phyloP scores from a whole-genome alignment of 1,140 invertebrate species.

The Bombus ignitus region DNA sequence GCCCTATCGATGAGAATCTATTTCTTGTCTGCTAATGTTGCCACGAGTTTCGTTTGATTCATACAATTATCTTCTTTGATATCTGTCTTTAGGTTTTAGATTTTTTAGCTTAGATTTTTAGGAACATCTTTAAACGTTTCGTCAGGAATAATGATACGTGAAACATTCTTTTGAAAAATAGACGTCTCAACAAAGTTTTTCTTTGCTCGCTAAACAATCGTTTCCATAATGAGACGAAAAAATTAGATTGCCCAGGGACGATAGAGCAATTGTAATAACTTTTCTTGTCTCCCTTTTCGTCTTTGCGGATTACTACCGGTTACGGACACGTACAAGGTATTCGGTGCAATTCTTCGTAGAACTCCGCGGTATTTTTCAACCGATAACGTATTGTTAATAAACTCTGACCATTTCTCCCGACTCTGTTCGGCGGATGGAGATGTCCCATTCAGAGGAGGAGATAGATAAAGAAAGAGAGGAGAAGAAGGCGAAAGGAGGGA shows the following conservation, averaged over 20 bases:
- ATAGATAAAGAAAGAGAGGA: neutral
- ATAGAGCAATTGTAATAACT: conserved; percentile 14
- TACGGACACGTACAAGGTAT: neutral
- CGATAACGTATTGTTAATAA: conserved; percentile 67
- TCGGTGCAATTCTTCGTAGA: conserved; percentile 34
- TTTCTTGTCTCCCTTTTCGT: neutral
- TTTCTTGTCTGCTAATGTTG: neutral
- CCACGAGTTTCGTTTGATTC: neutral
- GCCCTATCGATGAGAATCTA: neutral
- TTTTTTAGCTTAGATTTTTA: too few relatives aligned
- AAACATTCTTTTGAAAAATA: neutral
- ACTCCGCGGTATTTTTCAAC: conserved; percentile 54
- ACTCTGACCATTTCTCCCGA: conserved; percentile 56
- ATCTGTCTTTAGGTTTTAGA: too few relatives aligned
- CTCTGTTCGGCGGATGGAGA: conserved; percentile 44
- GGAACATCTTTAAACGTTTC: neutral
- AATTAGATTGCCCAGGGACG: conserved; percentile 13
- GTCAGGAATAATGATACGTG: neutral
- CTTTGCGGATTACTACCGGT: conserved; percentile 34
- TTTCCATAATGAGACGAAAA: neutral
- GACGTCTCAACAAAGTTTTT: neutral
- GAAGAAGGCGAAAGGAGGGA: neutral
- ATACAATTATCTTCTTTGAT: neutral
- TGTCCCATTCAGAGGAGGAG: neutral
- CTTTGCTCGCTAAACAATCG: neutral